Evolutionary conservation across 64 coral and sea anemone species (phyloP), one percentile per base, ranked within the genome.

Genomic region (Actinia equina): DNA sequence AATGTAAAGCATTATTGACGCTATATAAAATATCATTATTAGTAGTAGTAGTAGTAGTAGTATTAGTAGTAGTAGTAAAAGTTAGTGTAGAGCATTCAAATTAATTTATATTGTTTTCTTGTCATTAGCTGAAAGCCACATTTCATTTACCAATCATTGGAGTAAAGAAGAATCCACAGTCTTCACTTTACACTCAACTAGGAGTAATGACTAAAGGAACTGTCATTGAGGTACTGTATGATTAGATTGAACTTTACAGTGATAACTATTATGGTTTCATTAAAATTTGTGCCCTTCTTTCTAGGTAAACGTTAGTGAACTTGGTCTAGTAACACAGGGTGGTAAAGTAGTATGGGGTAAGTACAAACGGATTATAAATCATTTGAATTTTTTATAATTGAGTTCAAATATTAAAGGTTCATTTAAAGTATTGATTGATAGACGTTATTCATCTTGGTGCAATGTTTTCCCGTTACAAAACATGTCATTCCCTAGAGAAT

Each of bases 141-240:
- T 93, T 99, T 84, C 92, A 93, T 88, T 77, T 99, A 60, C 97
- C 97, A 65, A 88, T 99, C 26, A 99, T 99, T 84, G 97, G 97
- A 65, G 90, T 99, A 4, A 99, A 99, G 86, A 99, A 95, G 89
- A 99, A 99, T 67, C 97, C 97, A 6, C 97, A 99, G 37, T 99
- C 97, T 7, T 90, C 97, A 37, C 91, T 99, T 82, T 99, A 99
- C 85, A 99, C 93, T 83, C 93, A 94, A 18, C 46, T 99, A 19
- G 97, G 93, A 27, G 97, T 99, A 16, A 99, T 99, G 22, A 99
- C 97, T 23, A 99, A 99, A 88, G 97, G 97, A 82, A 99, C 97
- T 27, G 91, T 99, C 45, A 80, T 95, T 37, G 97, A 99, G 88
- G 96, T 98, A 86, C 62, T 18, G 18, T 16, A 43, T 17, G 60